Conservation (phyloP, 1,140 invertebrate genomes). For the Leptinotarsa texana region DNA sequence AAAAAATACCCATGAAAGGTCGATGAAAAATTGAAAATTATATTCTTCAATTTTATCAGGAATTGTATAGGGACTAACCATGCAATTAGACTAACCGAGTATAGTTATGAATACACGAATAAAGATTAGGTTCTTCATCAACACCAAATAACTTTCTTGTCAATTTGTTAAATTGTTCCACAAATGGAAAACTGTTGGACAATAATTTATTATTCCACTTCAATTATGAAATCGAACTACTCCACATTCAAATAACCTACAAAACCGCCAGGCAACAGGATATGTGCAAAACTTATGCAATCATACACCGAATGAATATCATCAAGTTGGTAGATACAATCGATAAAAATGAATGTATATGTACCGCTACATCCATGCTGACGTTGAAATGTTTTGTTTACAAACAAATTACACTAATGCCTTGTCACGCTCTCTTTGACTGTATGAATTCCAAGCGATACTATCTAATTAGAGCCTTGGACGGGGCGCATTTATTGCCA, state of each 20-base stretch:
- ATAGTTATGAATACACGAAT: no score
- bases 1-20: no score
- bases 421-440: not conserved
- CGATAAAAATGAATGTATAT: not conserved
- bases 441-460: not conserved
- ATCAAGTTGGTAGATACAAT: not conserved
- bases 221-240: no score
- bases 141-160: no score
- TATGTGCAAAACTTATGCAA: not conserved
- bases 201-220: no score
- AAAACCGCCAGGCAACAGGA: not conserved
- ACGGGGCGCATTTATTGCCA: slow-evolving; percentile 5
- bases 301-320: not conserved
- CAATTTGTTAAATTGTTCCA: no score
- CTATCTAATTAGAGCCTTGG: not conserved
- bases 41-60: no score
- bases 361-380: not conserved
- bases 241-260: not conserved
- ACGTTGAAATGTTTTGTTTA: slow-evolving; percentile 8
- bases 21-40: no score
- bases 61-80: no score
- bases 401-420: slow-evolving; percentile 3
- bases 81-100: no score
- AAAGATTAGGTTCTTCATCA: no score
- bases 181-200: no score